Evolutionary conservation across 2,113 vertebrate genomes (phyloP), one percentile per base, ranked within the genome.

Genomic region (Corythornis madagascariensis): DNA sequence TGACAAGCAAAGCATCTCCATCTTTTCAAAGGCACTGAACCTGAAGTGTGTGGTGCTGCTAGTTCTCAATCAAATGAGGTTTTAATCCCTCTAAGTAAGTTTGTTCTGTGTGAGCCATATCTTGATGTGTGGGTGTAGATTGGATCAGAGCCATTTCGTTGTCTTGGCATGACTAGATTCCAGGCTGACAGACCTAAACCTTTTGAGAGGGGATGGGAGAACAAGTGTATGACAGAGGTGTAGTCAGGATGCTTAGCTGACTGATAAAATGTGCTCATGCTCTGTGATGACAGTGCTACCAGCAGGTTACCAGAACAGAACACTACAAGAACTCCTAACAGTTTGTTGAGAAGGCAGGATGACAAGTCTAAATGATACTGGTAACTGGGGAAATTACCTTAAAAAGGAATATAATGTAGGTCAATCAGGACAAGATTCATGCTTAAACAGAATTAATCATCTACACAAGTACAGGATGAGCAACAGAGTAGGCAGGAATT

Each of bases 141-240:
- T 94, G 33, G 79, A 95, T 77, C 65, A 86, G 69, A 91, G 76
- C 77, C 50, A 16, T 90, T 93, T 42, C 89, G 77, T 26, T 94
- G 29, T 90, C 35, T 50, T 94, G 26, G 82, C 24, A 38, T 93
- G 78, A 63, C 71, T 91, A 71, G 40, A 40, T 97, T 92, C 90
- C 55, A 86, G 60, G 28, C 76, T 91, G 79, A 95, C 94, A 91
- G 90, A 56, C 38, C 31, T 45, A 81, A 28, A 42, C 63, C 26
- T 76, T 78, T 69, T 64, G 79, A 79, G 67, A 70, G 22, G 48
- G 35, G 14, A 61, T 45, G 24, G 31, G 43, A 86, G 31, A 83
- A 24, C 15, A 56, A 60, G 17, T 12, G 2, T 10, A 7, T 52
- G 21, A 21, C 10, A 31, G 38, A 79, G 20, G 19, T 28, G 6